phyloP scores from a whole-genome alignment of 1,140 invertebrate genomes.

The Drosophila subobscura region DNA sequence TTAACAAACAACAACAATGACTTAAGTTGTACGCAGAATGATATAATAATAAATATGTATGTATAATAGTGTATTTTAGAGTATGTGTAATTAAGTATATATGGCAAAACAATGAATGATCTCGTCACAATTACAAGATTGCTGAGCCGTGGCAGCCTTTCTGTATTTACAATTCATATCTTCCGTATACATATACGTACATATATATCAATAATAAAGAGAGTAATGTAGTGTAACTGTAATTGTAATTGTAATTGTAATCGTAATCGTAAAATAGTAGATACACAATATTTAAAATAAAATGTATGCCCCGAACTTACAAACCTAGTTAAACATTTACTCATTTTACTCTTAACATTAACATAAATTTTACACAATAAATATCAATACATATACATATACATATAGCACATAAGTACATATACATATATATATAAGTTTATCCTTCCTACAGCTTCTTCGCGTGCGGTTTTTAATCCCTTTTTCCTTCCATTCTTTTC shows the following conservation, averaged over 20 bases:
- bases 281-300: conserved; percentile 25
- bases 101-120: conserved; percentile 69
- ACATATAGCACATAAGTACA: conserved; percentile 11
- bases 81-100: conserved; percentile 50
- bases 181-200: conserved; percentile 8
- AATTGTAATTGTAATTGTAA: conserved; percentile 25
- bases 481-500: too few species aligned
- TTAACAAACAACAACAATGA: conserved; percentile 80
- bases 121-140: conserved; percentile 72
- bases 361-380: conserved; percentile 75
- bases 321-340: conserved; percentile 69
- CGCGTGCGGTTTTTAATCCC: too few species aligned
- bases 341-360: conserved; percentile 68
- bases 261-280: conserved; percentile 49
- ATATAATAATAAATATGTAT: conserved; percentile 36
- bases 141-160: conserved; percentile 74
- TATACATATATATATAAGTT: conserved; percentile 27
- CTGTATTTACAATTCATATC: conserved; percentile 68
- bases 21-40: conserved; percentile 61
- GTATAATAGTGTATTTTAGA: conserved; percentile 35
- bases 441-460: conserved; percentile 25
- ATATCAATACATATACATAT: conserved; percentile 39
- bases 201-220: conserved; percentile 51
- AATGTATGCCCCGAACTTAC: conserved; percentile 61
- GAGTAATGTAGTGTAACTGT: conserved; percentile 38